phyloP scores from a whole-genome alignment of 2,113 vertebrate species.

The Chunga burmeisteri region DNA sequence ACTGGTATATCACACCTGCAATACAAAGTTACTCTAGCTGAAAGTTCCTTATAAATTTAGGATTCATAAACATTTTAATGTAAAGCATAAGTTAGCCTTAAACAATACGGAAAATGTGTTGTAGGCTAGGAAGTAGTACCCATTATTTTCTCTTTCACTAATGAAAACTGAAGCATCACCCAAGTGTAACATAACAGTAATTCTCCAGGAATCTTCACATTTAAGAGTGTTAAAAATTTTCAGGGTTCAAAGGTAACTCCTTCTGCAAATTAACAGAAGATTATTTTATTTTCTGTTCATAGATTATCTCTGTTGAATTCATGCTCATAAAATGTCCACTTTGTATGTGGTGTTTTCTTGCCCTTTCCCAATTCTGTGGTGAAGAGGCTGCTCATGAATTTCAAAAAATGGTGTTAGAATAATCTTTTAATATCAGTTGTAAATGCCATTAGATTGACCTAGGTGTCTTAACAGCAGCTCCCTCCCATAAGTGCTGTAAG shows the following conservation, averaged over 20 bases:
- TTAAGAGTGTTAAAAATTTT: neutral
- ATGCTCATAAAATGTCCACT: neutral
- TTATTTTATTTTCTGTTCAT: neutral
- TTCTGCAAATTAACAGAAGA: neutral
- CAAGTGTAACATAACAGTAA: neutral
- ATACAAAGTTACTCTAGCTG: neutral
- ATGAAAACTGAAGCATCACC: neutral
- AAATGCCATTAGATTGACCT: neutral
- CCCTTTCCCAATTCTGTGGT: neutral
- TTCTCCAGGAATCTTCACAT: neutral
- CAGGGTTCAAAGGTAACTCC: neutral
- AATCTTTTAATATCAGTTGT: neutral
- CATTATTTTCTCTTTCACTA: neutral
- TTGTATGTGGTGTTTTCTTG: neutral
- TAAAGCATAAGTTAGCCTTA: neutral
- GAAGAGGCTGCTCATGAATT: neutral
- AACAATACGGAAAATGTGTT: neutral
- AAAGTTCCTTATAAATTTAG: neutral
- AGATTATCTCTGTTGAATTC: neutral
- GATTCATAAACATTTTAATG: neutral
- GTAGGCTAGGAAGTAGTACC: neutral
- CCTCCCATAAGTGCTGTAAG: neutral
- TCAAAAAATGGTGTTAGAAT: neutral
- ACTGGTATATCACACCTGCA: rapidly evolving
- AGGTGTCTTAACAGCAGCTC: neutral